Evolutionary conservation across 2,113 vertebrate species (phyloP).

Genomic region (Thryonomys swinderianus): DNA sequence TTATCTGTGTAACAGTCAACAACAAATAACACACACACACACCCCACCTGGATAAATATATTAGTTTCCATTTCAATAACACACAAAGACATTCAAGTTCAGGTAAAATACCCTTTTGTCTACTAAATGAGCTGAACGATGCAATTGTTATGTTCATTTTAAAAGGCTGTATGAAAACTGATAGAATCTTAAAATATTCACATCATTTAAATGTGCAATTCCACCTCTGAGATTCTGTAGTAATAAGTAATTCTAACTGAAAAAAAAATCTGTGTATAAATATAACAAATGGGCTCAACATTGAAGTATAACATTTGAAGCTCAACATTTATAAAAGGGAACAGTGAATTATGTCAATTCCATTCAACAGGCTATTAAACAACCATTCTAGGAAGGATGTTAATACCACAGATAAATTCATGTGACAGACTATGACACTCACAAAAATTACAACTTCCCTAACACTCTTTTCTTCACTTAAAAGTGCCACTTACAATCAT

Average conservation of each 20-base stretch:
- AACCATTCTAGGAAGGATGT: not conserved
- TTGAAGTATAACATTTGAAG: too few relatives aligned
- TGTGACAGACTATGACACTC: not conserved
- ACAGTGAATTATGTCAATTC: constrained; percentile 26
- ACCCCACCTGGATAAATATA: not conserved
- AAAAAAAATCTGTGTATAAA: not conserved
- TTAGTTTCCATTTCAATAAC: not conserved
- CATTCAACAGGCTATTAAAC: not conserved
- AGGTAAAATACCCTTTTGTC: not conserved
- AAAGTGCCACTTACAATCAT: constrained; percentile 14
- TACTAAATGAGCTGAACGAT: constrained; percentile 45
- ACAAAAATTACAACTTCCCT: not conserved
- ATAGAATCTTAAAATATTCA: constrained; percentile 30
- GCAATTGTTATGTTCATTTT: not conserved
- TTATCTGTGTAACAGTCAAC: not conserved
- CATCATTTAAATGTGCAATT: constrained; percentile 18
- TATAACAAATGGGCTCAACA: not conserved
- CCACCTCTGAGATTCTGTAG: not conserved
- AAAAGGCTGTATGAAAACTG: not conserved
- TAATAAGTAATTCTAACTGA: constrained; percentile 23
- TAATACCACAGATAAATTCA: constrained; percentile 15
- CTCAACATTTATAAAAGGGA: not conserved
- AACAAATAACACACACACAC: not conserved
- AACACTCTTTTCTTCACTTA: not conserved
- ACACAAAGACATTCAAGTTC: not conserved